A percentile compares a stretch with the other conserved stretches of the same genome.
Conservation (phyloP, 2,797 vertebrate species). For the Rhinophrynus dorsalis region DNA sequence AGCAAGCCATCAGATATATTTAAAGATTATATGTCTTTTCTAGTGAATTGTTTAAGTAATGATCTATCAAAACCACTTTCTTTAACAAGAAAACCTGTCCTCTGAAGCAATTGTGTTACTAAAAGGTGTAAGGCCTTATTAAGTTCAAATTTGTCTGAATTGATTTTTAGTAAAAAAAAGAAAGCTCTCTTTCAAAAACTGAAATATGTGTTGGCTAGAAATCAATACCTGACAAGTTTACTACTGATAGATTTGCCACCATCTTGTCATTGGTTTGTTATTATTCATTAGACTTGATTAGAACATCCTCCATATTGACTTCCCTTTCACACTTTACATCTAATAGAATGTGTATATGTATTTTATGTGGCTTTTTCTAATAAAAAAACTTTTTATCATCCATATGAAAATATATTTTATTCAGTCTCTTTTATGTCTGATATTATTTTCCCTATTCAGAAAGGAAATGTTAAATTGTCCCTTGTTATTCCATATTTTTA, state of each 20-base stretch:
- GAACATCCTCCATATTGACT: background rate
- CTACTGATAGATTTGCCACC: background rate
- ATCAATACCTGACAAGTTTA: constrained; percentile 34
- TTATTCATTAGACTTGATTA: background rate
- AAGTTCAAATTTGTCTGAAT: constrained; percentile 29
- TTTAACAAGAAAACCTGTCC: background rate
- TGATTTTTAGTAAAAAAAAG: constrained; percentile 26
- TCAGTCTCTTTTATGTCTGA: no score
- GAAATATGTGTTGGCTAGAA: constrained; percentile 18
- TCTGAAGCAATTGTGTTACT: background rate
- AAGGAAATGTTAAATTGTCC: no score
- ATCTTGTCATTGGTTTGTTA: constrained; percentile 16
- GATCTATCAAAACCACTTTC: background rate
- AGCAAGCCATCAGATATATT: no score
- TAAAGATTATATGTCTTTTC: background rate
- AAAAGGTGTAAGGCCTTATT: constrained; percentile 15
- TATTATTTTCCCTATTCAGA: no score
- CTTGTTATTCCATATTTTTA: no score
- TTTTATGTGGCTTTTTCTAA: no score
- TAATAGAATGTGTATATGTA: background rate
- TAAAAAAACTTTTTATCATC: no score
- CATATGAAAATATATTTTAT: no score
- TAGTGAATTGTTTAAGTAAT: no score
- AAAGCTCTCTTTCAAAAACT: background rate
- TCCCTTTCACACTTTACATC: background rate